A percentile compares a stretch with the other conserved stretches of the same genome.
Conservation (phyloP, 2,888 invertebrate species). For the Pyrocoelia pectoralis region DNA sequence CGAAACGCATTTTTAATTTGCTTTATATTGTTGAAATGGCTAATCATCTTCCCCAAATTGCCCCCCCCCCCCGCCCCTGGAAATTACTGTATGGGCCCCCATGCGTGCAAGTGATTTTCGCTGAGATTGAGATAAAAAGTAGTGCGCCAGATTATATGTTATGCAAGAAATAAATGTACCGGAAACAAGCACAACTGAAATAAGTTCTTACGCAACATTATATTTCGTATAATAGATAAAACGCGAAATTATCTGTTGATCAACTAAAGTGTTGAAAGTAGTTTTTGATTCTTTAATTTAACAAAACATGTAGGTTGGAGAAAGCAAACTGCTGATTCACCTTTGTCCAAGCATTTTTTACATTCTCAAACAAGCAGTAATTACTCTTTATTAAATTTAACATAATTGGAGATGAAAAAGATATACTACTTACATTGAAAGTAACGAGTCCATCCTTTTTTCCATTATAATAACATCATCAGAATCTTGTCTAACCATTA, state of each 20-base stretch:
- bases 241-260: constrained; percentile 17
- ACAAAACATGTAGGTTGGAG: constrained; percentile 36
- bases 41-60: too few relatives aligned
- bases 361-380: constrained; percentile 17
- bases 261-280: constrained; percentile 34
- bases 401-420: neutral
- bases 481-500: constrained; percentile 72
- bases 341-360: constrained; percentile 8
- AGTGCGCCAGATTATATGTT: too few relatives aligned
- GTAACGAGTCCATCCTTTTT: constrained; percentile 78
- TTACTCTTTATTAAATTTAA: neutral
- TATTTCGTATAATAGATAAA: neutral
- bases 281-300: constrained; percentile 26
- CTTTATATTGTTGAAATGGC: too few relatives aligned
- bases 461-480: constrained; percentile 80
- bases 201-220: neutral
- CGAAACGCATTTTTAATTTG: too few relatives aligned
- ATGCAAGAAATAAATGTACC: too few relatives aligned
- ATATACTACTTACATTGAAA: constrained; percentile 70
- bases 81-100: too few relatives aligned
- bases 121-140: too few relatives aligned
- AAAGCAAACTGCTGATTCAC: constrained; percentile 36
- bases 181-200: neutral
- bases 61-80: too few relatives aligned
- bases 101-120: too few relatives aligned